A percentile compares a stretch with the other conserved stretches of the same genome.
phyloP scores from a whole-genome alignment of 2,113 vertebrate species.

The Protobothrops mucrosquamatus region DNA sequence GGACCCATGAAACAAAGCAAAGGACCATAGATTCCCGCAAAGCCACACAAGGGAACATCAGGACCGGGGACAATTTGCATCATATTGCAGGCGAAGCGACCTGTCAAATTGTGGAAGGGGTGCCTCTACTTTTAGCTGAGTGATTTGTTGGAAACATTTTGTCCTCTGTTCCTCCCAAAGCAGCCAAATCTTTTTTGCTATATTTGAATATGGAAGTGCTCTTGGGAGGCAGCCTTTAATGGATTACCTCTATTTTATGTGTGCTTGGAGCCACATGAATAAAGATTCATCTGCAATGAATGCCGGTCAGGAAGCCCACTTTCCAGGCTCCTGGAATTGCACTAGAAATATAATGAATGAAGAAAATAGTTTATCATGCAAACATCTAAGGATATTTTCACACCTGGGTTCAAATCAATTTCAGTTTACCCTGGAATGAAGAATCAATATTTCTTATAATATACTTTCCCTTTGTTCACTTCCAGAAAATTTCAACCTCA shows the following conservation, averaged over 20 bases:
- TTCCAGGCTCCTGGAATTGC: not conserved
- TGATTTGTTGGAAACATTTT: not conserved
- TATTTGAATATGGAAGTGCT: not conserved
- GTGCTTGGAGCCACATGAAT: not conserved
- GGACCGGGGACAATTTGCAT: too few species aligned
- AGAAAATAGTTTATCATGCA: not conserved
- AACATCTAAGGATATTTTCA: not conserved
- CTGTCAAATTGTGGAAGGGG: not conserved
- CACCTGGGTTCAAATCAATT: not conserved
- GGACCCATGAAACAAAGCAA: not conserved
- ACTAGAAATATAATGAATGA: not conserved
- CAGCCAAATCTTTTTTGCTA: not conserved
- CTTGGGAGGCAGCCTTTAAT: not conserved
- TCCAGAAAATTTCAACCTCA: not conserved
- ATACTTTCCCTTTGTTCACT: not conserved
- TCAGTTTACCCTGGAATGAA: not conserved
- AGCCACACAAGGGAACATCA: not conserved
- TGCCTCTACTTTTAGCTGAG: not conserved
- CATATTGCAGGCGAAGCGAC: slow-evolving; percentile 13
- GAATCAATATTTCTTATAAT: not conserved
- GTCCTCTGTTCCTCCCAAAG: not conserved
- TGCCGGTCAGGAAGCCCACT: not conserved
- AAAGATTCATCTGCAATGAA: not conserved
- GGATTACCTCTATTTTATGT: not conserved
- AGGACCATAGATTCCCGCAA: not conserved